phyloP scores from a whole-genome alignment of 2,113 vertebrate genomes.

The Oenanthe melanoleuca region DNA sequence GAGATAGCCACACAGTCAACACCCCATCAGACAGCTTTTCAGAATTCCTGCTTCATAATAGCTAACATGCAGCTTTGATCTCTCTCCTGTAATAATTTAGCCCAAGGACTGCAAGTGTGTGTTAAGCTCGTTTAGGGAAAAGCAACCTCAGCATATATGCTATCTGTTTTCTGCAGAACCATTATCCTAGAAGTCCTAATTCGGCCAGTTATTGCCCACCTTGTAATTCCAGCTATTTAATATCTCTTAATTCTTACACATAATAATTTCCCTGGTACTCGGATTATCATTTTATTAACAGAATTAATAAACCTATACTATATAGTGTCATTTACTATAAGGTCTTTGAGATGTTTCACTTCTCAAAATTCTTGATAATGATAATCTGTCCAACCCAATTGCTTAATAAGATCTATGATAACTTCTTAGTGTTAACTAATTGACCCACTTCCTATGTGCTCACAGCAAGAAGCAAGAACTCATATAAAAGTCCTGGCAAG shows the following conservation, averaged over 20 bases:
- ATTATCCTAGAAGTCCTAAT: neutral
- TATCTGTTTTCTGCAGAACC: neutral
- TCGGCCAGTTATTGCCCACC: neutral
- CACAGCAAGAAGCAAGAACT: neutral
- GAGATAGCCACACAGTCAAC: neutral
- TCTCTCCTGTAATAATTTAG: neutral
- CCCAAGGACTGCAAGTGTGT: neutral
- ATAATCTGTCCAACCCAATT: neutral
- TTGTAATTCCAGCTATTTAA: slow-evolving; percentile 12
- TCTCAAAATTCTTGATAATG: slow-evolving; percentile 9
- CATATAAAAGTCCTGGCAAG: neutral
- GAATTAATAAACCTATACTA: neutral
- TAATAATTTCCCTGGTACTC: neutral
- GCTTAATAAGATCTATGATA: neutral
- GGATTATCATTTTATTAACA: slow-evolving; percentile 5
- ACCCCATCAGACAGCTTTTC: neutral
- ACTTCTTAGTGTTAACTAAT: neutral
- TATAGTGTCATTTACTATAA: neutral
- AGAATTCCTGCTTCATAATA: slow-evolving; percentile 7
- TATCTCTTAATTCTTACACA: neutral
- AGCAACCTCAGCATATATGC: neutral
- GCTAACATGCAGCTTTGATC: slow-evolving; percentile 24
- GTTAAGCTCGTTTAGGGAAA: slow-evolving; percentile 6
- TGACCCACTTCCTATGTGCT: neutral
- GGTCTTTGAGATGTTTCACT: neutral